Evolutionary conservation across 1,140 invertebrate genomes (phyloP).

Genomic region (Drosophila tristis): DNA sequence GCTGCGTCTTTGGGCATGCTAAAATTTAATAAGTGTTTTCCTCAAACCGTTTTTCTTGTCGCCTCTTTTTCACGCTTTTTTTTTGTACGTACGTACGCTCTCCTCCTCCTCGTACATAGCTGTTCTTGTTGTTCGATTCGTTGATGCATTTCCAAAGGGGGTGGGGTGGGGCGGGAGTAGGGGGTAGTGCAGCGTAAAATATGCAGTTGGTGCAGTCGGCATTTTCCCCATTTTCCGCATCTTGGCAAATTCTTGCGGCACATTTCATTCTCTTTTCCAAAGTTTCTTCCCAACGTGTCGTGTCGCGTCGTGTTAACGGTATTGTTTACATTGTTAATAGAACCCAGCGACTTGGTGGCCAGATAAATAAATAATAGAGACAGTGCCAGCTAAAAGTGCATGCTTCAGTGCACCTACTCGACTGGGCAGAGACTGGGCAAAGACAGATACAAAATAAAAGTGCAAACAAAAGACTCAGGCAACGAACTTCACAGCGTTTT

Average conservation of each 20-base stretch:
- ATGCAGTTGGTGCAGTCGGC: conserved; percentile 44
- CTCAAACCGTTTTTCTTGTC: conserved; percentile 66
- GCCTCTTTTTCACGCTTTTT: conserved; percentile 61
- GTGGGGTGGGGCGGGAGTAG: background rate
- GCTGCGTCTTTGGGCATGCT: conserved; percentile 54
- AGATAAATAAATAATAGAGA: conserved; percentile 73
- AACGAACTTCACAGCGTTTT: conserved; percentile 56
- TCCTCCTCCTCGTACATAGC: background rate
- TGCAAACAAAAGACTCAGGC: conserved; percentile 72
- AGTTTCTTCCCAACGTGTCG: conserved; percentile 35
- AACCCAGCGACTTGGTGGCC: conserved; percentile 65
- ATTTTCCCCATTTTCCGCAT: conserved; percentile 6
- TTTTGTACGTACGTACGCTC: conserved; percentile 6
- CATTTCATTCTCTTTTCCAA: conserved; percentile 44
- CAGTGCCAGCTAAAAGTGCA: conserved; percentile 47
- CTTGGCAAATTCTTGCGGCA: conserved; percentile 61
- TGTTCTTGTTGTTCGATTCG: conserved; percentile 54
- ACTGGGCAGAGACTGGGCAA: conserved; percentile 15
- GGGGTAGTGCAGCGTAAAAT: conserved; percentile 29
- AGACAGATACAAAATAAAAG: conserved; percentile 21
- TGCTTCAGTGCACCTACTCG: conserved; percentile 45
- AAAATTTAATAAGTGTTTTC: conserved; percentile 82
- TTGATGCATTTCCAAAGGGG: conserved; percentile 49
- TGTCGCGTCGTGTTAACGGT: conserved; percentile 72
- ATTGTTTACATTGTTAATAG: conserved; percentile 80